Conservation (phyloP, 2,113 vertebrate species). For the Dicerorhinus sumatrensis region DNA sequence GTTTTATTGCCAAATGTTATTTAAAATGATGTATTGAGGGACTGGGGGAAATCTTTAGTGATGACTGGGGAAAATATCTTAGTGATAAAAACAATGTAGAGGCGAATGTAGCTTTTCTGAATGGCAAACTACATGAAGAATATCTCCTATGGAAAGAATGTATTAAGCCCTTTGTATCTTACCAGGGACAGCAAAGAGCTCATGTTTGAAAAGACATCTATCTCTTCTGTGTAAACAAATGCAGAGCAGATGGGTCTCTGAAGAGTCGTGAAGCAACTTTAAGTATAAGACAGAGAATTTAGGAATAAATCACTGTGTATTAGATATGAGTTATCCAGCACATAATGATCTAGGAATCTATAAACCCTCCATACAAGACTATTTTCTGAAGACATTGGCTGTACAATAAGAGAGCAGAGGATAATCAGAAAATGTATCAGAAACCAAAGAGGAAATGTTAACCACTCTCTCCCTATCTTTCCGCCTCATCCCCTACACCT, state of each 20-base stretch:
- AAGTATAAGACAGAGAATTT: neutral
- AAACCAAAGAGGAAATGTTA: neutral
- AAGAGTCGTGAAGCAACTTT: neutral
- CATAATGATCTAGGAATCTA: neutral
- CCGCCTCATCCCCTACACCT: neutral
- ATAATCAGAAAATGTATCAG: neutral
- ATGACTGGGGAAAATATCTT: neutral
- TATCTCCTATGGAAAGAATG: neutral
- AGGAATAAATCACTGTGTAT: neutral
- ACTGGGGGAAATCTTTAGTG: neutral
- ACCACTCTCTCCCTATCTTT: neutral
- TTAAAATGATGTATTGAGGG: slow-evolving; percentile 19
- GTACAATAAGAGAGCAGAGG: neutral
- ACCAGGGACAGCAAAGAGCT: neutral
- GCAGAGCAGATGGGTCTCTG: neutral
- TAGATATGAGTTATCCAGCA: neutral
- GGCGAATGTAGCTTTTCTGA: neutral
- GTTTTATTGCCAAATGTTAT: slow-evolving; percentile 44
- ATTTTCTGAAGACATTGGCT: neutral
- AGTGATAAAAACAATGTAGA: neutral
- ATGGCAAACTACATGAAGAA: neutral
- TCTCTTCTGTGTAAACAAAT: neutral
- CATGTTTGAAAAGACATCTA: neutral
- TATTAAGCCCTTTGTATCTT: neutral
- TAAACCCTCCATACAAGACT: neutral